Percentiles rank a stretch among this genome's conserved stretches.
Evolutionary conservation across 2,888 invertebrate genomes (phyloP).

Genomic region (Thelaira solivaga): DNA sequence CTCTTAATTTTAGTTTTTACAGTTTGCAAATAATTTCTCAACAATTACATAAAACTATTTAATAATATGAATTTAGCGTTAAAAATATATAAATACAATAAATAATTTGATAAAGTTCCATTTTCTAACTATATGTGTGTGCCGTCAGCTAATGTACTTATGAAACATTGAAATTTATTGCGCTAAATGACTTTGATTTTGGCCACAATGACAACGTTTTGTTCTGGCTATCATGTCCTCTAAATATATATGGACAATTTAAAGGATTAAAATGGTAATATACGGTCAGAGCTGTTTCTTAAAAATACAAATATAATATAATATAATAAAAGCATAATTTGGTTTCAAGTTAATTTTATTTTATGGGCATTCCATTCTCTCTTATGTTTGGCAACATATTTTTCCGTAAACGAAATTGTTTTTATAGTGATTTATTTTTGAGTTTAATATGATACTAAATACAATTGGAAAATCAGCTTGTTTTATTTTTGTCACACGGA

Average conservation of each 20-base stretch:
- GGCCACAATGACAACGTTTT: conserved; percentile 26
- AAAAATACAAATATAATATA: not conserved
- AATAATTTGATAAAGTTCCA: not conserved
- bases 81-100: not conserved
- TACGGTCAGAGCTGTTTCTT: conserved; percentile 16
- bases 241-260: conserved; percentile 40
- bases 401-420: conserved; percentile 47
- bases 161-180: conserved; percentile 46
- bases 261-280: conserved; percentile 54
- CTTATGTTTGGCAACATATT: conserved; percentile 35
- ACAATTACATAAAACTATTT: too few species aligned
- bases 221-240: not conserved
- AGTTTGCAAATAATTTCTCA: too few species aligned
- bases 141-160: not conserved
- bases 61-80: too few species aligned
- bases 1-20: too few species aligned
- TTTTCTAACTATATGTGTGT: not conserved
- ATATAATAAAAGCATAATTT: conserved; percentile 67
- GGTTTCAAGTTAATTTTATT: conserved; percentile 77
- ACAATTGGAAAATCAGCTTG: conserved; percentile 30
- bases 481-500: not conserved
- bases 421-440: conserved; percentile 56
- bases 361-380: conserved; percentile 69
- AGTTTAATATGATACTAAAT: conserved; percentile 25
- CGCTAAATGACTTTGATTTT: conserved; percentile 33